Conservation (phyloP, 1,140 invertebrate species). For the Battus philenor region DNA sequence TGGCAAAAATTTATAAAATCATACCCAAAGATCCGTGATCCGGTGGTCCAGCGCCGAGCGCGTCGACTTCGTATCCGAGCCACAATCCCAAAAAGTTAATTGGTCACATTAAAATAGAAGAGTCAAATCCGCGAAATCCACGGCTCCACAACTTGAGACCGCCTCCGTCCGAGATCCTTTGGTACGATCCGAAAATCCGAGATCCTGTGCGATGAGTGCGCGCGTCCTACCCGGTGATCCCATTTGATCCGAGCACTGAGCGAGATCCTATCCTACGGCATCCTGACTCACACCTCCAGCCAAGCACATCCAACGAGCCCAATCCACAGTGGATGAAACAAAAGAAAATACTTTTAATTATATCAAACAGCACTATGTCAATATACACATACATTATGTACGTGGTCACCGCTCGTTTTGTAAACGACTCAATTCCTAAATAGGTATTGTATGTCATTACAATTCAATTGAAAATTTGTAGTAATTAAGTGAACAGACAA, state of each 20-base stretch:
- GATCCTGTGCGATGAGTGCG: constrained; percentile 25
- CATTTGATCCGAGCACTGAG: constrained; percentile 26
- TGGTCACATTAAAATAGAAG: constrained; percentile 5
- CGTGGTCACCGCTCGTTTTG: neutral
- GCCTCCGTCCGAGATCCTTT: constrained; percentile 36
- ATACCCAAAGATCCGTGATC: constrained; percentile 65
- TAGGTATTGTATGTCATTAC: neutral
- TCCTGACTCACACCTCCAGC: constrained; percentile 59
- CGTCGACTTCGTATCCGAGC: constrained; percentile 18
- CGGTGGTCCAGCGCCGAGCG: constrained; percentile 27
- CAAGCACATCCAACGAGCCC: constrained; percentile 60
- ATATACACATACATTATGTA: neutral
- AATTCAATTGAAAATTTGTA: too few species aligned
- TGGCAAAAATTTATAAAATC: constrained; percentile 62
- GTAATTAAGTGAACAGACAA: too few species aligned
- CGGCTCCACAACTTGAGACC: constrained; percentile 21
- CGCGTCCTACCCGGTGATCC: constrained; percentile 25
- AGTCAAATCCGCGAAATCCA: constrained; percentile 17
- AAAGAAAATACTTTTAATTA: constrained; percentile 69
- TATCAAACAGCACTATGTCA: constrained; percentile 17
- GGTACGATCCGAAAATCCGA: constrained; percentile 39
- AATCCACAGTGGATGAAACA: constrained; percentile 74
- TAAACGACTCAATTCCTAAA: constrained; percentile 6
- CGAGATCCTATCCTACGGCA: constrained; percentile 35
- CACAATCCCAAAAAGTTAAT: constrained; percentile 10